Evolutionary conservation across 2,113 vertebrate genomes (phyloP), one percentile per base, ranked within the genome.

Genomic region (Cochlearius cochlearius): DNA sequence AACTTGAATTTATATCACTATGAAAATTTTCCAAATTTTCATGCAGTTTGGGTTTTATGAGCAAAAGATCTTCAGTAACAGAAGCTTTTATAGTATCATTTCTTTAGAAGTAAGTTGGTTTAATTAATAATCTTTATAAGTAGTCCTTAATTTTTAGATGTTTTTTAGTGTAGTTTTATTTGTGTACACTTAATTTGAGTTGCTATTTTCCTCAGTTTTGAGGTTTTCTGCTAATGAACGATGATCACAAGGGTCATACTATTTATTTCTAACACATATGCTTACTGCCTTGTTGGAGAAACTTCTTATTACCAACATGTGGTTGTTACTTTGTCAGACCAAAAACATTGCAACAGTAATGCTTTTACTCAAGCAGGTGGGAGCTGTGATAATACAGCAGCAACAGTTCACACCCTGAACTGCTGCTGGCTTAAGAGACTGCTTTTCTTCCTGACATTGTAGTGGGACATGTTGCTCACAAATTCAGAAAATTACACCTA

Each of bases 361-460:
- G 39, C 16, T 91, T 94, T 88, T 49, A 64, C 55, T 74, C 63
- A 38, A 94, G 72, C 95, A 94, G 94, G 82, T 96, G 96, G 72
- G 39, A 84, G 18, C 25, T 78, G 52, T 92, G 94, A 94, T 97
- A 95, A 88, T 81, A 67, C 23, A 84, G 23, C 69, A n/a, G 26
- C 84, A 68, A 59, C 64, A 62, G 86, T 86, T 95, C 92, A 96
- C 96, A 60, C 94, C 94, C 94, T 88, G 77, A 81, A 90, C 79
- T 92, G 74, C 7, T 82, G 23, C 75, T 93, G 41, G 47, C 41
- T 90, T 63, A 59, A 69, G 67, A 59, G 68, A 23, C 69, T 73
- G 17, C 20, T 69, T 86, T 41, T 88, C 47, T 80, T 92, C 21
- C 59, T 74, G 43, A 63, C 12, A 7, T 67, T 58, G 25, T 34